A percentile compares a stretch with the other conserved stretches of the same genome.
phyloP scores from a whole-genome alignment of 2,113 vertebrate genomes.

The Clarias macrocephalus region DNA sequence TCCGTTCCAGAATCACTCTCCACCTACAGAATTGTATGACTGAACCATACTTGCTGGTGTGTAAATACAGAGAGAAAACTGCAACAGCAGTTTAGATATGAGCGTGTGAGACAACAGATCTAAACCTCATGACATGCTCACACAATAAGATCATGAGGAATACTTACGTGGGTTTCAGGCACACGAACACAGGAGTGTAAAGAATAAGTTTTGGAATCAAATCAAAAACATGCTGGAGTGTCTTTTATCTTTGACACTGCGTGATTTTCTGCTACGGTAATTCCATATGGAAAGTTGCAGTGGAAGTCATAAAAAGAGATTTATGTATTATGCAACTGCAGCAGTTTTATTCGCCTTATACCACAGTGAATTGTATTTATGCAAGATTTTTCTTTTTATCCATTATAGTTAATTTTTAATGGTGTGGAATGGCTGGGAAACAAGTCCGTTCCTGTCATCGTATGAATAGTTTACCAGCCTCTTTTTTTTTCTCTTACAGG shows the following conservation, averaged over 20 bases:
- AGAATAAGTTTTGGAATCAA: constrained; percentile 18
- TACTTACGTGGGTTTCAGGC: constrained; percentile 15
- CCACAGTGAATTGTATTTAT: no score
- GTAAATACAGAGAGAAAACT: background rate
- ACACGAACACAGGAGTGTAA: constrained; percentile 3
- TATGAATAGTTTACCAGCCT: background rate
- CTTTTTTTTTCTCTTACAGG: background rate
- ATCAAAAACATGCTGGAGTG: background rate
- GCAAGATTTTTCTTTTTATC: background rate
- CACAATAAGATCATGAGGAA: constrained; percentile 10
- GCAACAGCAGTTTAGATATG: background rate
- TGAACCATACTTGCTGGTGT: background rate
- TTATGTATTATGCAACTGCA: background rate
- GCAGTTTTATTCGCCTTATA: no score
- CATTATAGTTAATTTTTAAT: background rate
- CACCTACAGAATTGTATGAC: background rate
- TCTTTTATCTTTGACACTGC: constrained; percentile 10
- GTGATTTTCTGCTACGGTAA: background rate
- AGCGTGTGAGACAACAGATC: background rate
- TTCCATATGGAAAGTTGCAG: background rate
- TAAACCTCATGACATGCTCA: constrained; percentile 8
- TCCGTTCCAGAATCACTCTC: background rate
- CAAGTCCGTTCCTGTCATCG: background rate
- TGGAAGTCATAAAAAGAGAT: background rate
- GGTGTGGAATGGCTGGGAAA: background rate